Evolutionary conservation across 2,888 invertebrate genomes (phyloP), one percentile per base, ranked within the genome.

Genomic region (Thyatira batis): DNA sequence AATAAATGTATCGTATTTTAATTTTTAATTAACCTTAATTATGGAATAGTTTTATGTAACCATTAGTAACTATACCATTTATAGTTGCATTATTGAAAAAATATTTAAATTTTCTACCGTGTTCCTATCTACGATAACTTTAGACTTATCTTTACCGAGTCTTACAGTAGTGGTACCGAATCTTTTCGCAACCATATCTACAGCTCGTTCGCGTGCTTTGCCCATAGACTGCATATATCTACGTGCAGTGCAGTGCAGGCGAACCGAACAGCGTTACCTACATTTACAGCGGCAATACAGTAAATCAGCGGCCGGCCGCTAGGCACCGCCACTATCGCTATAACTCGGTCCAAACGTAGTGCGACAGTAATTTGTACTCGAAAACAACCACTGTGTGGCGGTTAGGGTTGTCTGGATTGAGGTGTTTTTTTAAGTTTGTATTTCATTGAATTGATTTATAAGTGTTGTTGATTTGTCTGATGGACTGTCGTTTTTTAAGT

Each of bases 271-370:
- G 58, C 56, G 49, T 60, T 39, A 23, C 23, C 23, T 23, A 39
- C 39, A 39, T 39, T 39, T 39, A 57, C 58, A 58, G 55, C 58
- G 57, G 45, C 53, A 58, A 54, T 51, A 46, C 48, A 55, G 66
- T 76, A 75, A 73, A 70, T 75, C 68, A 67, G 62, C 27, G 23
- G 52, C 54, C 58, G 60, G 57, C 65, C 63, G 57, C 58, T 44
- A 65, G 72, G 63, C 61, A 66, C 71, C 72, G 67, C 74, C 70
- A 71, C 75, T 65, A 54, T 58, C 55, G 57, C 61, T 45, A 64
- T 65, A 64, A 67, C 57, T 67, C 52, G 54, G 51, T 33, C 23
- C 25, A 53, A 55, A 54, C 58, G 56, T 60, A 39, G n/a, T 39
- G 50, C 51, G 57, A 61, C 63, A 61, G 61, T 63, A 65, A 65